Percentiles rank a stretch among this genome's conserved stretches.
Evolutionary conservation across 2,888 invertebrate genomes (phyloP).

Genomic region (Apodemia hepburni): DNA sequence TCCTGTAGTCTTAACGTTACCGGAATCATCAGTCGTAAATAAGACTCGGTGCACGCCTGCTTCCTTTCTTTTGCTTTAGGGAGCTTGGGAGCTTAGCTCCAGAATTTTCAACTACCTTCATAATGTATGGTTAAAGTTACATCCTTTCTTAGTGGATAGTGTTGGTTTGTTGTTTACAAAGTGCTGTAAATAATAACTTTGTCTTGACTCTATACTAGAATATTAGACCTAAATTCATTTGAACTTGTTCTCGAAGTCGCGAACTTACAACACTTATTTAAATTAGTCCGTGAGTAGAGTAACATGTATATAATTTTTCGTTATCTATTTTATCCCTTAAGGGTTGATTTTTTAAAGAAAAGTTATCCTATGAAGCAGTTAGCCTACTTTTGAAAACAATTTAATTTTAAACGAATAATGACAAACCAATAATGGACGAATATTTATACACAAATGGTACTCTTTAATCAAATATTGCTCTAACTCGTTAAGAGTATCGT

Average conservation of each 20-base stretch:
- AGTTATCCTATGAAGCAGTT: too few species aligned
- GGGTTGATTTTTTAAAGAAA: too few species aligned
- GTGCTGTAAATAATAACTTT: slow-evolving; percentile 14
- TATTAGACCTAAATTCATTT: not conserved
- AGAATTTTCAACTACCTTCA: slow-evolving; percentile 40
- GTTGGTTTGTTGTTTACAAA: slow-evolving; percentile 16
- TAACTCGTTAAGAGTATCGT: too few species aligned
- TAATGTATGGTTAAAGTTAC: slow-evolving; percentile 35
- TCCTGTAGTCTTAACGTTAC: slow-evolving; percentile 51
- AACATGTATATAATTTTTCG: too few species aligned
- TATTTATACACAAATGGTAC: too few species aligned
- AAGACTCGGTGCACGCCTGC: slow-evolving; percentile 57
- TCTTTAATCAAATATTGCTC: too few species aligned
- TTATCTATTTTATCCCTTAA: too few species aligned
- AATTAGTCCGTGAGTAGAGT: not conserved
- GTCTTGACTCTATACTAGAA: not conserved
- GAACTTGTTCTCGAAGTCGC: not conserved
- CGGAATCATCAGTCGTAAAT: slow-evolving; percentile 71
- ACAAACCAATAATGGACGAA: too few species aligned
- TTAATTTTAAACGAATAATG: too few species aligned
- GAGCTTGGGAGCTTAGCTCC: slow-evolving; percentile 44
- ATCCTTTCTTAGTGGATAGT: slow-evolving; percentile 21
- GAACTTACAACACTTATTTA: not conserved
- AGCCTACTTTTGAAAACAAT: too few species aligned
- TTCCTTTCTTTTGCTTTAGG: slow-evolving; percentile 59